phyloP scores from a whole-genome alignment of 2,113 vertebrate genomes.

The Aegotheles bennettii region DNA sequence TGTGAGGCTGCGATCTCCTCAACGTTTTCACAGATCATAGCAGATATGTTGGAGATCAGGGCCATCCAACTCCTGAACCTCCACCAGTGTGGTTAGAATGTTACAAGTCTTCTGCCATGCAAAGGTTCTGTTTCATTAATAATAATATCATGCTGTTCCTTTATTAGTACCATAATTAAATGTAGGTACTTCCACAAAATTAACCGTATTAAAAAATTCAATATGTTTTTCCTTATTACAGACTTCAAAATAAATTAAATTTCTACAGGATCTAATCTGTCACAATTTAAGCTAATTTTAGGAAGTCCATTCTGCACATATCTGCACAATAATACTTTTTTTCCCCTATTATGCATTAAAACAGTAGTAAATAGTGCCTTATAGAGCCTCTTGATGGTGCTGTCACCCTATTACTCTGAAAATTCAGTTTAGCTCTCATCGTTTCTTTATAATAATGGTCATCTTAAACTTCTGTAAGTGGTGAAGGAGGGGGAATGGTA shows the following conservation, averaged over 20 bases:
- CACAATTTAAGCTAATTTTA: neutral
- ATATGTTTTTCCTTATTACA: neutral
- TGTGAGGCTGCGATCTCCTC: neutral
- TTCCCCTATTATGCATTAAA: neutral
- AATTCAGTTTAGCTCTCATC: neutral
- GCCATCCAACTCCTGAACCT: neutral
- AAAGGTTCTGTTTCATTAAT: neutral
- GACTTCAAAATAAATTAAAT: neutral
- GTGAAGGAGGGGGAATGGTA: neutral
- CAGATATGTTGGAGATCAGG: neutral
- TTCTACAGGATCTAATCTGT: neutral
- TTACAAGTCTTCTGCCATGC: rapidly evolving
- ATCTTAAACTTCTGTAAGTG: neutral
- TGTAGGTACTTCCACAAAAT: neutral
- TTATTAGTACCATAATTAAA: neutral
- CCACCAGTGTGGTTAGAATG: neutral
- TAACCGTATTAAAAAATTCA: neutral
- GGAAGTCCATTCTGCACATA: neutral
- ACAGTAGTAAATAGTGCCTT: neutral
- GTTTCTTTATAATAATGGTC: neutral
- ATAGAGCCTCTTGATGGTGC: conserved; percentile 51
- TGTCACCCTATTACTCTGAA: conserved; percentile 1
- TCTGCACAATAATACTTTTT: neutral
- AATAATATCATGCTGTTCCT: neutral
- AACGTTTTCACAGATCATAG: neutral